phyloP scores from a whole-genome alignment of 1,140 invertebrate genomes.

The Euschistus heros region DNA sequence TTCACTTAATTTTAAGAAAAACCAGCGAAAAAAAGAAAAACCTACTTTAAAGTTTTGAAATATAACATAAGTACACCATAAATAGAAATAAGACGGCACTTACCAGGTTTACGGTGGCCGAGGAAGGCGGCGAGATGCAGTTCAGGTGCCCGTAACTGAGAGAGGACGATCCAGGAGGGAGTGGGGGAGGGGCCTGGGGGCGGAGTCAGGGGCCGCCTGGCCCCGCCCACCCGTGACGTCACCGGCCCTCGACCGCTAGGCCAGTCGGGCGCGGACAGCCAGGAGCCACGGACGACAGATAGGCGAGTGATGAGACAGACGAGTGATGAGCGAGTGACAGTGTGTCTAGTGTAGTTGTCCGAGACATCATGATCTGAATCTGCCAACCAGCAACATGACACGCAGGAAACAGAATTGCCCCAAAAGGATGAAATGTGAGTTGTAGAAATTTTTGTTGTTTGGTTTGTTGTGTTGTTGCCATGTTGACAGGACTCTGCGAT shows the following conservation, averaged over 20 bases:
- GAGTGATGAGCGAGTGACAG: conserved; percentile 4
- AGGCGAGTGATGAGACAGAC: background rate
- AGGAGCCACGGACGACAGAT: background rate
- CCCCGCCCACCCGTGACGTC: conserved; percentile 29
- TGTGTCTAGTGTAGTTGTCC: conserved; percentile 2
- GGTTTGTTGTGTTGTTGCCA: no score
- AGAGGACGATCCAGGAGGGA: conserved; percentile 29
- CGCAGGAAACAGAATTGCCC: conserved; percentile 32
- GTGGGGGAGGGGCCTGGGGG: conserved; percentile 26
- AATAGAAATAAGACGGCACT: background rate
- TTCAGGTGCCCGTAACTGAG: conserved; percentile 11
- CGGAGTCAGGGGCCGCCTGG: conserved; percentile 17
- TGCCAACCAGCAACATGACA: conserved; percentile 25
- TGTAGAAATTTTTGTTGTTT: conserved; percentile 13
- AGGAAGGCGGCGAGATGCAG: background rate
- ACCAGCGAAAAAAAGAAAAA: no score
- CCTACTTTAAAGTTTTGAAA: no score
- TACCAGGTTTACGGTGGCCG: background rate
- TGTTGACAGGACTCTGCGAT: no score
- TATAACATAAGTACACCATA: no score
- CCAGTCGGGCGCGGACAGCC: conserved; percentile 22
- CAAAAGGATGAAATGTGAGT: conserved; percentile 33
- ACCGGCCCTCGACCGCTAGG: conserved; percentile 17
- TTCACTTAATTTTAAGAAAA: no score
- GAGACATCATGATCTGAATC: background rate